Evolutionary conservation across 2,888 invertebrate species (phyloP).

Genomic region (Leptarthrus brevirostris): DNA sequence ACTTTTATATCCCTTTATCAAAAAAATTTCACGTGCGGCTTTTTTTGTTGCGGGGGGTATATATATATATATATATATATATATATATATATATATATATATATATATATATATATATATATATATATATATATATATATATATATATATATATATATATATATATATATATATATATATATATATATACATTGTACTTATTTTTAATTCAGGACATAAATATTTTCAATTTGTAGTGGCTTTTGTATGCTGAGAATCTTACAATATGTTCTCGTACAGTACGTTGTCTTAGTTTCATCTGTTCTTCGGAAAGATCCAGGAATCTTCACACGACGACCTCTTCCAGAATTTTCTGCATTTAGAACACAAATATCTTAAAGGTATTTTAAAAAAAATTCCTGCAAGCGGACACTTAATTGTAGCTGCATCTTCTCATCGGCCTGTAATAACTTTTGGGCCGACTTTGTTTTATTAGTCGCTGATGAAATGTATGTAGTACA

Average conservation of each 20-base stretch:
- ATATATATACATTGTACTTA: constrained; percentile 57
- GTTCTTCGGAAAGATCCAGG: constrained; percentile 8
- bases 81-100: too few relatives aligned
- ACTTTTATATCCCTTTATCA: too few relatives aligned
- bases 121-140: too few relatives aligned
- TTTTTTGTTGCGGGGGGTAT: too few relatives aligned
- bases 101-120: too few relatives aligned
- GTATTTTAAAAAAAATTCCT: constrained; percentile 6
- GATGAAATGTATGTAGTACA: neutral
- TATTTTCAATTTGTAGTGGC: constrained; percentile 55
- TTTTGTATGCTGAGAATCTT: constrained; percentile 56
- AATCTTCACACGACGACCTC: constrained; percentile 5
- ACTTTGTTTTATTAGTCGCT: neutral
- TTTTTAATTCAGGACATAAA: constrained; percentile 56
- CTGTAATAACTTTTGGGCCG: neutral
- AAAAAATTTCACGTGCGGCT: too few relatives aligned
- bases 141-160: too few relatives aligned
- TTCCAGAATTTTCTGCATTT: constrained; percentile 1
- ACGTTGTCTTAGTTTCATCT: neutral
- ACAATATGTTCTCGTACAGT: constrained; percentile 53
- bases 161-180: too few relatives aligned
- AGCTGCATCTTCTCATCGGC: neutral
- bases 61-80: too few relatives aligned
- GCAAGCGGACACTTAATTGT: constrained; percentile 13
- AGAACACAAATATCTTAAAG: neutral